Evolutionary conservation across 2,888 invertebrate genomes (phyloP).

Genomic region (Mantis religiosa): DNA sequence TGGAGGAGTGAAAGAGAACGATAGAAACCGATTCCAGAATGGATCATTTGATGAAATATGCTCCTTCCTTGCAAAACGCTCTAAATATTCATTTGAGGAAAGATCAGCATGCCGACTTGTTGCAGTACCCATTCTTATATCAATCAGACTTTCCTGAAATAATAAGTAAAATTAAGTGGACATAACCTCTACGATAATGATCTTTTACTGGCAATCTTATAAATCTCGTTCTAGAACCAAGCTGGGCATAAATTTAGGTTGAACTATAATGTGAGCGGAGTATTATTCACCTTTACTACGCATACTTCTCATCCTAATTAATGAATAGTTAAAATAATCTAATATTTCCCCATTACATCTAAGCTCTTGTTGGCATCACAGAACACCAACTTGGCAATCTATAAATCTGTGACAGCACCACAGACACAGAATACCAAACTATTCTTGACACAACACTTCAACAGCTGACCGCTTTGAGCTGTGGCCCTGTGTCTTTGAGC

Average conservation of each 20-base stretch:
- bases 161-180: not conserved
- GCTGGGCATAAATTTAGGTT: not conserved
- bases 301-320: not conserved
- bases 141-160: not conserved
- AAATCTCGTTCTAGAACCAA: not conserved
- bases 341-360: not conserved
- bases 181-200: not conserved
- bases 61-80: slow-evolving; percentile 73
- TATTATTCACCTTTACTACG: not conserved
- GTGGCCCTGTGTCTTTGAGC: too few species aligned
- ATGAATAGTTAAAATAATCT: not conserved
- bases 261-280: not conserved
- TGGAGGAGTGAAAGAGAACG: slow-evolving; percentile 84
- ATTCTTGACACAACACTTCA: not conserved
- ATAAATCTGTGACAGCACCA: too few species aligned
- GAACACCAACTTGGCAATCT: not conserved
- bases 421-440: too few species aligned
- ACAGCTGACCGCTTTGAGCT: not conserved
- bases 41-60: slow-evolving; percentile 80
- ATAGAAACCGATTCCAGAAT: slow-evolving; percentile 90
- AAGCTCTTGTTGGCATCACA: not conserved
- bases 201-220: not conserved
- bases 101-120: slow-evolving; percentile 77
- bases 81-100: slow-evolving; percentile 70
- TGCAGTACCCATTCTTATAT: slow-evolving; percentile 67